Evolutionary conservation across 2,888 invertebrate species (phyloP), one percentile per base, ranked within the genome.

Genomic region (Sesia apiformis): DNA sequence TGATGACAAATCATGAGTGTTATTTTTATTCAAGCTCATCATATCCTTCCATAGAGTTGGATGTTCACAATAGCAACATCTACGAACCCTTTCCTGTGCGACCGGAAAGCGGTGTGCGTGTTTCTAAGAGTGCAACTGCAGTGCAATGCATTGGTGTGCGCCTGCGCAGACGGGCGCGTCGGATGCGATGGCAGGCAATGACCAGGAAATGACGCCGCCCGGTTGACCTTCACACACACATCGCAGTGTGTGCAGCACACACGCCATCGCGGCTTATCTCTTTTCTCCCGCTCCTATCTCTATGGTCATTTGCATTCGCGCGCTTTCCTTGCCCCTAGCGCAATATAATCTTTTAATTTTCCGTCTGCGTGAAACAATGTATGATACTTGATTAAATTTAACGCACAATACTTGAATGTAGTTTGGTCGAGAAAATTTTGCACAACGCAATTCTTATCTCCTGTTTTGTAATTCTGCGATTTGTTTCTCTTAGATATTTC

Each of bases 151-250:
- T 40, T 7, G 40, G 40, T 40, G 52, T 40, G 67, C 58, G 67
- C 63, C 70, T 64, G 69, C 62, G 70, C 58, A 58, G 60, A 56
- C 63, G 64, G 63, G 23, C 52, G 63, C 70, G 70, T 72, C 76
- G 78, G 79, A 70, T 73, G 78, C 57, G 57, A 56, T 39, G 54
- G 76, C 84, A 81, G 85, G 73, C 87, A 86, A 84, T 87, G 87
- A 87, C 87, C 87, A 88, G 87, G 87, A 88, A 87, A 87, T 86
- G 86, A 85, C 85, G 87, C 86, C 85, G 86, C 81, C 23, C 86
- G 72, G 74, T 68, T 87, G 87, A 86, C 87, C 87, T 88, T 88
- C 87, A 55, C 62, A 70, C 65, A 68, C 64, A 64, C 62, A 65
- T 39, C 73, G 57, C 54, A n/a, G 38, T 50, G 50, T 39, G 39